Conservation (phyloP, 2,797 vertebrate species). For the Buceros bicornis region DNA sequence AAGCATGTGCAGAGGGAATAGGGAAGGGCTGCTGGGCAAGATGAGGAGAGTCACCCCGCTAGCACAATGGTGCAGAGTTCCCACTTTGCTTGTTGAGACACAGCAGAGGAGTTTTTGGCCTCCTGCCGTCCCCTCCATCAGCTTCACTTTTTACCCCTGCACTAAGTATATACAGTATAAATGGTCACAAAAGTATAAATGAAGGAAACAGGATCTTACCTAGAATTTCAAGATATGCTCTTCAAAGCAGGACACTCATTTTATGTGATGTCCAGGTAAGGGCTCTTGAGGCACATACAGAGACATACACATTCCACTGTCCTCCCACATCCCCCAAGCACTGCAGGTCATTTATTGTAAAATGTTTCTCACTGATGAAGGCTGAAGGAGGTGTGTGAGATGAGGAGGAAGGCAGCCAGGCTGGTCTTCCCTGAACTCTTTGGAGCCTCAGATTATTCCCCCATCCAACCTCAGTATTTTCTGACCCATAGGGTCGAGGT, state of each 20-base stretch:
- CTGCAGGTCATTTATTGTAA: neutral
- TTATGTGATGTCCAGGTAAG: neutral
- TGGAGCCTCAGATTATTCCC: neutral
- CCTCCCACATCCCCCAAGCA: neutral
- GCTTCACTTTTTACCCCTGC: neutral
- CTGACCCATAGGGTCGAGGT: neutral
- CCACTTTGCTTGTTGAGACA: neutral
- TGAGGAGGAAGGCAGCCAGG: neutral
- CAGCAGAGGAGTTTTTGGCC: neutral
- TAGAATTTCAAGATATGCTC: neutral
- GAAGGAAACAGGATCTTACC: neutral
- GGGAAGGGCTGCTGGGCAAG: accelerated
- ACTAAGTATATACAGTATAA: neutral
- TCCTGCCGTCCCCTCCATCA: neutral
- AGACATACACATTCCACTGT: neutral
- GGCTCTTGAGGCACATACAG: neutral
- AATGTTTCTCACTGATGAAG: neutral
- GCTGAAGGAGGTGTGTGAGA: neutral
- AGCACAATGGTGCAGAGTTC: neutral
- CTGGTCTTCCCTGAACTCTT: neutral
- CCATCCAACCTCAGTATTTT: neutral
- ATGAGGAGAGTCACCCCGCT: neutral
- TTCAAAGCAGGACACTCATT: neutral
- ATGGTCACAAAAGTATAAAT: neutral
- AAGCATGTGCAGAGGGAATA: neutral